Base-by-base conservation (phyloP, 2,888 invertebrate genomes). In the Netelia fuscicornis region DNA sequence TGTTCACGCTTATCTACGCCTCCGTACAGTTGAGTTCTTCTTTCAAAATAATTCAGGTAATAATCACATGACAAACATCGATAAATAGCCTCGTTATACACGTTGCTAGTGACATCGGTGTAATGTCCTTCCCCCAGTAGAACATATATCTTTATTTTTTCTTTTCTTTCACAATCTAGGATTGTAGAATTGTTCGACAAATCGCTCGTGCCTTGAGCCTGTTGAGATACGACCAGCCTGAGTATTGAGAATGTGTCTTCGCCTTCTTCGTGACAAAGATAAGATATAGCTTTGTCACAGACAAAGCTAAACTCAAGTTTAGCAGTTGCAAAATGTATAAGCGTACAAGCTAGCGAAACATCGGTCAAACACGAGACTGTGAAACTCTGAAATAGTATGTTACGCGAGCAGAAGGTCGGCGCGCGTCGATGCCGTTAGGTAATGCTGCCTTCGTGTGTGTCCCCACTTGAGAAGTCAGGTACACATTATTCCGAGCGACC, bases 361-460 rank as follows among this genome's bases (percentile, higher is more conserved):
- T 74, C 64, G 62, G 64, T 30, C 62, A 54, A 62, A 48, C 65
- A 70, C 64, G 77, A 71, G 81, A 78, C 74, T 48, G n/a, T 11
- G 62, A 62, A 81, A 58, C 75, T 81, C 87, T 89, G 89, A 89
- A 89, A 89, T 90, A 91, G 87, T 88, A 84, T 30, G 88, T 90
- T 89, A 89, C 87, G 89, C 87, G 88, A 89, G 85, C 85, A 83
- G 84, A 89, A 89, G 87, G 89, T 87, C 89, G 78, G 30, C 64
- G 23, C 85, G 84, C 85, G 83, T 85, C 72, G 75, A 79, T 75
- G 81, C 58, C 64, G 88, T 92, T 92, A 91, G 91, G 88, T 91
- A 91, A 92, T 88, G 81, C 44, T n/a, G 81, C 44, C n/a, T 56
- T 54, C 58, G 83, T 72, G 78, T 58, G 42, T 58, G 56, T 52